Evolutionary conservation across 2,888 invertebrate species (phyloP), one percentile per base, ranked within the genome.

Genomic region (Pseudolycoriella hygida): DNA sequence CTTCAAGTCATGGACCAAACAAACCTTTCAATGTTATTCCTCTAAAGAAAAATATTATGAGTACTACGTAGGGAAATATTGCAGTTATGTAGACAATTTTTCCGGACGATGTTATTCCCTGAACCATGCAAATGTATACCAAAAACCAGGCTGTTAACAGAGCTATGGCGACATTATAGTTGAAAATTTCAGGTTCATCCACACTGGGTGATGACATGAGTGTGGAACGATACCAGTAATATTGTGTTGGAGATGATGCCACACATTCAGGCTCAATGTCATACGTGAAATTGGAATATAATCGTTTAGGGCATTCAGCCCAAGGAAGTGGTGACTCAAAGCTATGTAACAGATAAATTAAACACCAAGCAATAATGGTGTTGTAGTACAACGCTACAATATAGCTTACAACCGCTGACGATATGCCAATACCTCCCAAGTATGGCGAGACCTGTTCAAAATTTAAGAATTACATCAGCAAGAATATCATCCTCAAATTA

Each of bases 1-100:
- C 3, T 17, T 40, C 19, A 31, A 40, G 17, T 39, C 15, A 17
- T 18, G 10, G 2, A 70, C 80, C 4, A 25, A 25, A 25, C 8
- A 82, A 81, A 46, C 92, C 93, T 54, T 81, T 85, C 17, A 93
- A 63, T 1, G 90, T 89, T 12, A 94, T 82, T 8, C 93, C 94
- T 43, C 94, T 79, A 54, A 92, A 87, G 71, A 96, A 93, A 69
- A 96, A 96, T 52, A 94, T 88, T 3, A 94, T 85, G 4, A 94
- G 73, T 14, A 96, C 94, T 44, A 93, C 75, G 65, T 96, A 96
- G 0, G 96, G 96, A 62, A 96, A 96, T 0, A 92, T 92, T 1
- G 96, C 93, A 2, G 94, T 96, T 47, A 96, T 83, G 60, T 93
- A 94, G 49, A 93, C 92, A 42, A 93, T 92, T 72, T 94, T 93